Percentiles rank a stretch among this genome's conserved stretches.
phyloP scores from a whole-genome alignment of 2,888 invertebrate genomes.

The Mythimna impura region DNA sequence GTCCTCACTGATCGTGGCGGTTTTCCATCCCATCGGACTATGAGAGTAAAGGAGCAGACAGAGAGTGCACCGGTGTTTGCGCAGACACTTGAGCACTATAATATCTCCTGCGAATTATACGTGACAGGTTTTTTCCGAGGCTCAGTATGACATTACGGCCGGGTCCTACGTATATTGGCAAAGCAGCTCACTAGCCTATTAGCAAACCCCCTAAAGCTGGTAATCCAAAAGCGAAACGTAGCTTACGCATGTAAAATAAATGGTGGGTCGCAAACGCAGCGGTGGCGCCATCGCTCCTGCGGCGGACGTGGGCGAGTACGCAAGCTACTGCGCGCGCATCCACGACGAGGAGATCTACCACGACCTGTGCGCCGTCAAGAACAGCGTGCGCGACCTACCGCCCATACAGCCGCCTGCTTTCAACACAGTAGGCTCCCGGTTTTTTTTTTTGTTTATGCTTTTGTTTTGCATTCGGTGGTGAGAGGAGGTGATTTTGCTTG shows the following conservation, averaged over 20 bases:
- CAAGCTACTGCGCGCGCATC: constrained; percentile 93
- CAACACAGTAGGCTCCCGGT: constrained; percentile 81
- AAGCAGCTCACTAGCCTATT: constrained; percentile 11
- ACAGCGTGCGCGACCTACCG: constrained; percentile 87
- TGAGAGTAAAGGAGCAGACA: too few species aligned
- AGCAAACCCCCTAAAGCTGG: constrained; percentile 38
- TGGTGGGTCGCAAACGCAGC: constrained; percentile 74
- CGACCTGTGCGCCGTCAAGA: constrained; percentile 95
- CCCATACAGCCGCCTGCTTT: constrained; percentile 85
- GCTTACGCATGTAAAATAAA: constrained; percentile 68
- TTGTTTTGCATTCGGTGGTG: constrained; percentile 47
- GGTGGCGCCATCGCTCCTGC: constrained; percentile 75
- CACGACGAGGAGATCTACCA: constrained; percentile 98
- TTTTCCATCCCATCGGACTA: too few species aligned
- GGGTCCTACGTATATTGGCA: background rate
- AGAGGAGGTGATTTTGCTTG: constrained; percentile 36
- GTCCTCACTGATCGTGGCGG: too few species aligned
- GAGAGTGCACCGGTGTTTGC: too few species aligned
- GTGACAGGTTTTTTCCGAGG: too few species aligned
- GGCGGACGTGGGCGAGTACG: constrained; percentile 91
- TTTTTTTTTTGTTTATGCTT: constrained; percentile 66
- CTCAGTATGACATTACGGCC: background rate
- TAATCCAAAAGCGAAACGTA: constrained; percentile 60
- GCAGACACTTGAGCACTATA: too few species aligned
- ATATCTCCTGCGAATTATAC: too few species aligned